These are phyloP conservation scores for human DNA, from an alignment of 2,113 vertebrate genomes.

Conservation along the genomic window GRCh38 chr16:18026001-18026500, in stretches of 20 bases:
- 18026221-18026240: neutral
- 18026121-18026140: neutral
- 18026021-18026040: neutral
- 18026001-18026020: neutral
- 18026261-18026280: neutral
- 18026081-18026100: neutral
- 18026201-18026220: neutral
- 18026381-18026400: neutral
- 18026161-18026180: neutral
- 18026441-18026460: neutral
- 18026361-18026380: neutral
- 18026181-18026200: neutral
- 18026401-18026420: rapidly evolving
- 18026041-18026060: neutral
- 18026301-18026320: neutral
- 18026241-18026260: neutral
- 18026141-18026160: neutral
- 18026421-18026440: neutral
- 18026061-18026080: neutral
- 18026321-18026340: neutral
- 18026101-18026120: neutral
- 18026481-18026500: neutral
- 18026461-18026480: neutral
- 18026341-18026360: neutral
- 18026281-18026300: neutral